Evolutionary conservation across 2,888 invertebrate genomes (phyloP).

Genomic region (Eulithis prunata): DNA sequence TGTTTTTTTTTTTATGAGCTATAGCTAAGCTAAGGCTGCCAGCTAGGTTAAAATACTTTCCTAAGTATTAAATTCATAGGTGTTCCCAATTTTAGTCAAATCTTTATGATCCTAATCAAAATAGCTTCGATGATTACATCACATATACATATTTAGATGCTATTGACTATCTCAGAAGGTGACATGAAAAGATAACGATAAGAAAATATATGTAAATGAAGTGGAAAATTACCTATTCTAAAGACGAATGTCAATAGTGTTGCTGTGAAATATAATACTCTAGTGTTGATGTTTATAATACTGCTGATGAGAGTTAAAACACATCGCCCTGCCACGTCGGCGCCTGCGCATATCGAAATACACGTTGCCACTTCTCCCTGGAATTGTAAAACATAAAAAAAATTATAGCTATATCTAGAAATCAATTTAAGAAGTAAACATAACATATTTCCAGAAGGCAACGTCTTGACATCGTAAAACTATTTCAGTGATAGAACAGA

Average conservation of each 20-base stretch:
- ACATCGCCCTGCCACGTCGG: conserved; percentile 73
- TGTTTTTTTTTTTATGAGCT: no score
- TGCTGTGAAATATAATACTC: conserved; percentile 65
- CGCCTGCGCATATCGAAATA: conserved; percentile 72
- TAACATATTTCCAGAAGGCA: no score
- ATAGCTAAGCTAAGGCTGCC: no score
- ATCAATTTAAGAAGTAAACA: no score
- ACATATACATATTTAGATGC: not conserved
- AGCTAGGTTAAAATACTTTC: no score
- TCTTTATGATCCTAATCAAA: not conserved
- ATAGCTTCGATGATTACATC: not conserved
- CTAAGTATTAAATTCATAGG: no score
- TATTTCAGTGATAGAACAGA: no score
- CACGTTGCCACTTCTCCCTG: conserved; percentile 73
- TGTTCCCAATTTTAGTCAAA: no score
- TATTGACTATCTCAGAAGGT: not conserved
- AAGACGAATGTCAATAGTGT: conserved; percentile 65
- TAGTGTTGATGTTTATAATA: conserved; percentile 62
- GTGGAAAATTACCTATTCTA: conserved; percentile 62
- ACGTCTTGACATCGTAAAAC: no score
- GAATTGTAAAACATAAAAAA: conserved; percentile 37
- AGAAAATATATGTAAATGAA: conserved; percentile 3
- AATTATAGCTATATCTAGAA: no score
- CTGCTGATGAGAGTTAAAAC: conserved; percentile 66
- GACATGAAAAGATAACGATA: conserved; percentile 11